Base-by-base conservation (phyloP, 2,888 invertebrate species). In the Hypomecis atomaria region DNA sequence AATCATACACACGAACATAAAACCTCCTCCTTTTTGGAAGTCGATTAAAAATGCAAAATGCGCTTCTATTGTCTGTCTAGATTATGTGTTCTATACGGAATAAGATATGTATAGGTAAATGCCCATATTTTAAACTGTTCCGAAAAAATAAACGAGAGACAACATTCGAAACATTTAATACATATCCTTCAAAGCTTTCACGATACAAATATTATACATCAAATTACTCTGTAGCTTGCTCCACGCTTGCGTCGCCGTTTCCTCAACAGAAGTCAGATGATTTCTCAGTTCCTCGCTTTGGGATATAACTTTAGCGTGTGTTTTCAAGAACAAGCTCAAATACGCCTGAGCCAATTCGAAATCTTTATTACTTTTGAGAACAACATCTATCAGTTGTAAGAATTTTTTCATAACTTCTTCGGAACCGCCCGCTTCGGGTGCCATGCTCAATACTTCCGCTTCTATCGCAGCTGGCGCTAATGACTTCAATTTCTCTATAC, bases 261-360 rank as follows among this genome's bases (percentile, higher is more conserved):
- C 90, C 72, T 95, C 94, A 0, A 97, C 88, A 13, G 92, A 86
- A 0, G 87, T 86, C 54, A 97, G 79, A 59, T 88, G 90, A 36
- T 90, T 84, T 33, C 94, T 87, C 50, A 97, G 86, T 45, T 90
- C 89, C 43, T 93, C 85, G 44, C 92, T 92, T 55, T 94, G 87
- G 0, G 94, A 92, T 57, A 97, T 92, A 5, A 90, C 78, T 65
- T 93, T 92, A 0, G 96, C 95, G 78, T 97, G 96, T 44, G 95
- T 94, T 87, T 98, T 98, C 40, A 99, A 87, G 86, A 98, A 98
- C 49, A 98, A 93, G 50, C 96, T 96, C 65, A 99, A 93, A 88
- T 98, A 99, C 0, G 98, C 96, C 83, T 99, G 97, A 0, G 96
- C 95, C 60, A 99, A 88, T 90, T 99, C 99, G 87, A 98, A 99